A percentile compares a stretch with the other conserved stretches of the same genome.
Evolutionary conservation across 2,113 vertebrate genomes (phyloP).

Genomic region (Pleuronectes platessa): DNA sequence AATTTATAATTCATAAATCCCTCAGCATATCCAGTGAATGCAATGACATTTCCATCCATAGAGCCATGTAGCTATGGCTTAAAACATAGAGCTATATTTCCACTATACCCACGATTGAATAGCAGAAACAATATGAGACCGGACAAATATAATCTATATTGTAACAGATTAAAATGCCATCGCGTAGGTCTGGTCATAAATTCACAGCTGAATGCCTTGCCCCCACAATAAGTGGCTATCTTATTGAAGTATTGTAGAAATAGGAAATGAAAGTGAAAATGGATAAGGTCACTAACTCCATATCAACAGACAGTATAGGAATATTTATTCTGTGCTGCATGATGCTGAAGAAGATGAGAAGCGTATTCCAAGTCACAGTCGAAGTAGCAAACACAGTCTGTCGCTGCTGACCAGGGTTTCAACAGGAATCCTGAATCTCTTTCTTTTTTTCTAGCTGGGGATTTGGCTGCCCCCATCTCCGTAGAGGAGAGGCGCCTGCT

Average conservation of each 20-base stretch:
- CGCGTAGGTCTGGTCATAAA: background rate
- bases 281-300: conserved; percentile 24
- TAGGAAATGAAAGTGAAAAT: background rate
- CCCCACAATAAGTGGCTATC: background rate
- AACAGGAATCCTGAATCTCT: conserved; percentile 16
- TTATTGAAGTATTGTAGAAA: background rate
- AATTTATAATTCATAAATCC: background rate
- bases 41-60: background rate
- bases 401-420: conserved; percentile 8
- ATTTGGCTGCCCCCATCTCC: conserved; percentile 30
- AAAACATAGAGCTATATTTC: conserved; percentile 5
- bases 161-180: conserved; percentile 21
- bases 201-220: conserved; percentile 13
- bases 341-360: background rate
- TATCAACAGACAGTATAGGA: conserved; percentile 6
- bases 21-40: no score
- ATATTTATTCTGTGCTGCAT: background rate
- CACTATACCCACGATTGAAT: background rate
- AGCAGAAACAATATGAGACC: background rate
- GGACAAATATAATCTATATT: conserved; percentile 1
- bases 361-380: conserved; percentile 3
- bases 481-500: conserved; percentile 41
- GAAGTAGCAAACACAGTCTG: conserved; percentile 1
- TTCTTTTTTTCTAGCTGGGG: conserved; percentile 16
- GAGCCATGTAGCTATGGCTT: background rate